These are phyloP conservation scores for Podiceps cristatus DNA, from an alignment of 2,113 vertebrate species.

Conservation along the genomic window DNA sequence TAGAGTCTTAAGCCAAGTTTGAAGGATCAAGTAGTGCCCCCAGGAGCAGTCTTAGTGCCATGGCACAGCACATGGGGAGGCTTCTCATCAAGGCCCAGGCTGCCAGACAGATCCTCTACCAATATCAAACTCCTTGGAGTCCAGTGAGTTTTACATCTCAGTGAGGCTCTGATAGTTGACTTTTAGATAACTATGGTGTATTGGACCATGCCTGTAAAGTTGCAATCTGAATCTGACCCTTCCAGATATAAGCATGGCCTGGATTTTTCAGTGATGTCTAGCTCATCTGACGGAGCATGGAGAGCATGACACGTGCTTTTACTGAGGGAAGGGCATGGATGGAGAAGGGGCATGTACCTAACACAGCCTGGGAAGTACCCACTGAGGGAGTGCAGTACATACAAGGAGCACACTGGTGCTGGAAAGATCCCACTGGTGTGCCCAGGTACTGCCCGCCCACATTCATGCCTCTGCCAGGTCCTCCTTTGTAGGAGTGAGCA, in stretches of 20 bases:
- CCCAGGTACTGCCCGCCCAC: neutral
- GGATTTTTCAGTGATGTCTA: neutral
- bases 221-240: neutral
- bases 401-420: neutral
- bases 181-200: neutral
- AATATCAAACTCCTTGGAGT: neutral
- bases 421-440: neutral
- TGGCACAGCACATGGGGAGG: neutral
- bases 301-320: accelerated
- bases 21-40: neutral
- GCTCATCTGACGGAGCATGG: neutral
- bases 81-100: neutral
- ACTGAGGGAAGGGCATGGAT: neutral
- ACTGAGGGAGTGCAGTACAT: accelerated
- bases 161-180: neutral
- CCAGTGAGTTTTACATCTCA: neutral
- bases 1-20: neutral
- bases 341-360: neutral
- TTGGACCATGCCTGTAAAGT: neutral
- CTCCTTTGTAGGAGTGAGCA: neutral
- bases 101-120: neutral
- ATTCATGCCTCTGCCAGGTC: neutral
- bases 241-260: neutral
- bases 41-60: neutral
- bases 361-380: neutral